Base-by-base conservation (phyloP, 2,113 vertebrate genomes). In the Dicentrarchus labrax region DNA sequence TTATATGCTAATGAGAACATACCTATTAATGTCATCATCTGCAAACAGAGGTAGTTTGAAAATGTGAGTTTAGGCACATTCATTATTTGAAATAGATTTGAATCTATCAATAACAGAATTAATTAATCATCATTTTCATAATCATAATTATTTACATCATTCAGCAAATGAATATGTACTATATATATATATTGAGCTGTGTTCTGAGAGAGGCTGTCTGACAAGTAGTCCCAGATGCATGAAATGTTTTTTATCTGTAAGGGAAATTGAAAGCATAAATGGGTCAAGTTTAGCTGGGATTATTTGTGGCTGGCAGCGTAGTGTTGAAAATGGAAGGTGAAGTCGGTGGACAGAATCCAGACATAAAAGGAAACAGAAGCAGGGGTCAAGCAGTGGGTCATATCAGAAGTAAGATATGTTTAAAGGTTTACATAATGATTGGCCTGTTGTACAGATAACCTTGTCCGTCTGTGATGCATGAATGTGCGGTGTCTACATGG, bases 251-350 rank as follows among this genome's bases (percentile, higher is more conserved):
- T 65, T 59, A 72, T 80, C 48, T 72, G 72, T 17, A n/a, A 59
- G 50, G 57, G 38, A 64, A 65, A 64, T 30, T 56, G 77, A 56
- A 38, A 57, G 21, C 21, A 17, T 53, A 78, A 78, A 61, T 51
- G 45, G 76, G 45, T 70, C 76, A 78, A 61, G 56, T 78, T 70
- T 61, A 70, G 66, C 17, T 70, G 36, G 57, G 38, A 78, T 79
- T 79, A 70, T 71, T 71, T 19, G 22, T 30, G 30, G 56, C 36
- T 53, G 66, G 57, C 38, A 70, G 57, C 57, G 36, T 43, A 65
- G n/a, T 65, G 76, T 56, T 62, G 13, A 70, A 36, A 30, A 38
- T 57, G 70, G 54, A 73, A 38, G 36, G 47, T 73, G 62, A 78
- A 73, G 36, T 45, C 47, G 16, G 17, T 30, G 1, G 53, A 47